Percentiles rank a stretch among this genome's conserved stretches.
These are phyloP conservation scores for Festucalex cinctus DNA, from an alignment of 2,113 vertebrate species.

Conservation along the genomic window DNA sequence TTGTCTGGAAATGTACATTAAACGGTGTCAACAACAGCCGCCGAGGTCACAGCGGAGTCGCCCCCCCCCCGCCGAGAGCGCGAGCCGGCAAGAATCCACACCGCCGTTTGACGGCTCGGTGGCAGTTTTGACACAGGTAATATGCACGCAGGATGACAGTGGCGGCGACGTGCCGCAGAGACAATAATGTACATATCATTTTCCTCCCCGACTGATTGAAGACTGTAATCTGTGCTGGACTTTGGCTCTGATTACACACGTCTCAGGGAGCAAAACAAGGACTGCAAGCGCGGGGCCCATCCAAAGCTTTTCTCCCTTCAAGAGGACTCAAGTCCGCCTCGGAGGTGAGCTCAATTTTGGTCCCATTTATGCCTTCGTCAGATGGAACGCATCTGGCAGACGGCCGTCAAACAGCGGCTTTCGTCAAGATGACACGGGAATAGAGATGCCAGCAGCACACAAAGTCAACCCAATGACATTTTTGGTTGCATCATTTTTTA, in stretches of 20 bases:
- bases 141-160: slow-evolving; percentile 70
- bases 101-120: slow-evolving; percentile 69
- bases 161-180: slow-evolving; percentile 61
- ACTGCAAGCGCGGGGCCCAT: slow-evolving; percentile 74
- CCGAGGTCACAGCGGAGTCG: slow-evolving; percentile 64
- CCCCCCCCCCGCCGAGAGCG: slow-evolving; percentile 67
- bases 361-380: slow-evolving; percentile 75
- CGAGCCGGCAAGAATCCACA: slow-evolving; percentile 53
- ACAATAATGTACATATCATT: slow-evolving; percentile 82
- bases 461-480: slow-evolving; percentile 62
- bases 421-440: slow-evolving; percentile 61
- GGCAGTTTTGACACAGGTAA: slow-evolving; percentile 80
- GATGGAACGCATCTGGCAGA: slow-evolving; percentile 63
- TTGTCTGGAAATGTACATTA: slow-evolving; percentile 72
- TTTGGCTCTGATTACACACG: slow-evolving; percentile 77
- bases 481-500: neutral
- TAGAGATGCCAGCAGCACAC: slow-evolving; percentile 59
- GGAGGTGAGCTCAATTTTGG: slow-evolving; percentile 77
- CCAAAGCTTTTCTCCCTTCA: slow-evolving; percentile 73
- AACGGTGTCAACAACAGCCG: slow-evolving; percentile 66
- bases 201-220: slow-evolving; percentile 80
- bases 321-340: slow-evolving; percentile 73
- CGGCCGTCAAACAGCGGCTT: slow-evolving; percentile 68
- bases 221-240: slow-evolving; percentile 79
- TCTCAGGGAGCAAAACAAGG: slow-evolving; percentile 76